Percentiles rank a stretch among this genome's conserved stretches.
These are phyloP conservation scores for Felis chaus DNA, from an alignment of 2,113 vertebrate species.

Conservation along the genomic window DNA sequence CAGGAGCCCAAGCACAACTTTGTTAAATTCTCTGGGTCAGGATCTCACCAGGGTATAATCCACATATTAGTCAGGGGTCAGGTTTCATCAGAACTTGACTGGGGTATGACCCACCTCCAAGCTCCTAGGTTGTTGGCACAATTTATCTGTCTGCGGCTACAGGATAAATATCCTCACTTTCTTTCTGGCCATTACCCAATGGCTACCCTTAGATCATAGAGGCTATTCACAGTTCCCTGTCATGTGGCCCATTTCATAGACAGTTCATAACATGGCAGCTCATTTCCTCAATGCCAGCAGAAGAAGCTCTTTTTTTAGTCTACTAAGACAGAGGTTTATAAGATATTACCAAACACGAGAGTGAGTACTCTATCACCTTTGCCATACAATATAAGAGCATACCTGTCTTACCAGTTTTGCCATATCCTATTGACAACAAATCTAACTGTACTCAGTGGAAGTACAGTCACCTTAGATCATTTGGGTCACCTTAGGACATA, in stretches of 20 bases:
- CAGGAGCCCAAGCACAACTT: neutral
- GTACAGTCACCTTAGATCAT: neutral
- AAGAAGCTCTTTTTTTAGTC: neutral
- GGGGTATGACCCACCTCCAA: neutral
- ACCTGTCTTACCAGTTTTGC: neutral
- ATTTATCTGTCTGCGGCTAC: neutral
- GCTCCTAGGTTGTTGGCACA: neutral
- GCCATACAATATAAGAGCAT: neutral
- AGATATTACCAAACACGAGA: neutral
- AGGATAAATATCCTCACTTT: neutral
- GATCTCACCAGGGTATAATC: neutral
- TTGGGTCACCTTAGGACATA: neutral
- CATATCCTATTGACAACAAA: neutral
- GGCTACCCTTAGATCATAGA: neutral
- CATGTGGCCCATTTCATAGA: neutral
- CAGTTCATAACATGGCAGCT: neutral
- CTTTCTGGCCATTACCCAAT: accelerated
- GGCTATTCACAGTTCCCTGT: neutral
- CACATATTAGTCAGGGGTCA: neutral
- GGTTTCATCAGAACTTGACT: neutral
- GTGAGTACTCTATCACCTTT: neutral
- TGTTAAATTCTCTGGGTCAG: neutral
- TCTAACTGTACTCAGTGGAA: neutral
- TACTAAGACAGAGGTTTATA: neutral
- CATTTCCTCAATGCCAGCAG: neutral